phyloP scores from a whole-genome alignment of 2,888 invertebrate genomes.

The Oscheius sp. region DNA sequence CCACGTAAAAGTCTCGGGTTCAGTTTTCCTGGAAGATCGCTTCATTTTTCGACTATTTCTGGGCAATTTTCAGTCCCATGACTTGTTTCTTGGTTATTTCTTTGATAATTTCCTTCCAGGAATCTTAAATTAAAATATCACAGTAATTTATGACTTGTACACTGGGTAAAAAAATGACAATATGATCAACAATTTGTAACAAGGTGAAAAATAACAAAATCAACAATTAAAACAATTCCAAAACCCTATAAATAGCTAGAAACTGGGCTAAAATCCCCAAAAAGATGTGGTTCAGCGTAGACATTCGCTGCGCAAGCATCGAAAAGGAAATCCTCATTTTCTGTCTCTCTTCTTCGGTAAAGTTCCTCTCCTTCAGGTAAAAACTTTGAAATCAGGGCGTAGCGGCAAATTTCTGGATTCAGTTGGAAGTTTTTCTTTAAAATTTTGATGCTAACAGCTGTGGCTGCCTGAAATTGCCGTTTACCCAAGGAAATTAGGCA shows the following conservation, averaged over 20 bases:
- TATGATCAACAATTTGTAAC: background rate
- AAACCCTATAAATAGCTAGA: background rate
- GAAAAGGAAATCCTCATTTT: slow-evolving; percentile 44
- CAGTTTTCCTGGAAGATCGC: too few species aligned
- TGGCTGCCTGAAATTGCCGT: slow-evolving; percentile 25
- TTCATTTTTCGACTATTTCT: too few species aligned
- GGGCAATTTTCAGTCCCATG: too few species aligned
- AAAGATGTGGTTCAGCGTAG: slow-evolving; percentile 47
- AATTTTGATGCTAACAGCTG: background rate
- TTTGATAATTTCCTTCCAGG: too few species aligned
- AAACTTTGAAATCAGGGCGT: background rate
- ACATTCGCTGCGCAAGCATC: slow-evolving; percentile 56
- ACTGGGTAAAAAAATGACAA: too few species aligned
- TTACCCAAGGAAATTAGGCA: background rate
- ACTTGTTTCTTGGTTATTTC: too few species aligned
- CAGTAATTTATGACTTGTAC: too few species aligned
- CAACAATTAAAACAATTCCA: too few species aligned
- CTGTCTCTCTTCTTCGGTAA: background rate
- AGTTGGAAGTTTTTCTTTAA: background rate
- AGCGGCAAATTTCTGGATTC: slow-evolving; percentile 22
- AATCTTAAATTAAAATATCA: too few species aligned
- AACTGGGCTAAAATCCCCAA: slow-evolving; percentile 39
- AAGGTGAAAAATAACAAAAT: background rate
- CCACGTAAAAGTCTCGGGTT: too few species aligned
- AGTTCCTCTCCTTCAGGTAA: background rate